Base-by-base conservation (phyloP, 2,888 invertebrate genomes). In the Metacarcinus magister region DNA sequence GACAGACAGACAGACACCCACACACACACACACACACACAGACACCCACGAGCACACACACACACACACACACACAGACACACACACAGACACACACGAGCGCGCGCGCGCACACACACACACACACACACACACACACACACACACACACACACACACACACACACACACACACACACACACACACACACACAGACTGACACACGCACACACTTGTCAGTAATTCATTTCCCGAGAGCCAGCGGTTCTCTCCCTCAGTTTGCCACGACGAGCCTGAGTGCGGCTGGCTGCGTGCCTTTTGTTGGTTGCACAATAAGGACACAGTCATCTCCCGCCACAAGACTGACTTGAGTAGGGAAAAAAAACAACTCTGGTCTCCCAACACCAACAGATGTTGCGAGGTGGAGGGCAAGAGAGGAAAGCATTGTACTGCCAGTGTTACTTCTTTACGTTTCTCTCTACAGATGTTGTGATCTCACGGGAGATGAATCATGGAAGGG, bases 111-210 rank as follows among this genome's bases (percentile, higher is more conserved):
- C 67, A n/a, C 67, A n/a, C 67, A n/a, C 67, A 23, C n/a, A 67
- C 67, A n/a, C 67, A 67, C 67, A n/a, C 67, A 67, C n/a, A n/a
- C 23, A 67, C 67, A n/a, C n/a, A 67, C 23, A 67, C n/a, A 67
- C n/a, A n/a, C n/a, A 67, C 67, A n/a, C 67, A 67, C n/a, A n/a
- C 23, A n/a, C 67, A n/a, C 67, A n/a, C 67, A n/a, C 67, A n/a
- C 67, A n/a, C 67, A n/a, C 67, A 13, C 67, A n/a, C 67, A 67
- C 67, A 67, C 67, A 67, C 67, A 67, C 67, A 67, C 67, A 67
- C 67, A 67, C 67, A 67, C 67, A 67, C 67, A 67, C 67, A 67
- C 67, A 67, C 67, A 67, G 10, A 67, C 67, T n/a, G n/a, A 67
- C 67, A 67, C 67, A 67, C 67, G 23, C 67, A 67, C 67, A 67